Evolutionary conservation across 1,140 invertebrate genomes (phyloP).

Genomic region (Spodoptera frugiperda): DNA sequence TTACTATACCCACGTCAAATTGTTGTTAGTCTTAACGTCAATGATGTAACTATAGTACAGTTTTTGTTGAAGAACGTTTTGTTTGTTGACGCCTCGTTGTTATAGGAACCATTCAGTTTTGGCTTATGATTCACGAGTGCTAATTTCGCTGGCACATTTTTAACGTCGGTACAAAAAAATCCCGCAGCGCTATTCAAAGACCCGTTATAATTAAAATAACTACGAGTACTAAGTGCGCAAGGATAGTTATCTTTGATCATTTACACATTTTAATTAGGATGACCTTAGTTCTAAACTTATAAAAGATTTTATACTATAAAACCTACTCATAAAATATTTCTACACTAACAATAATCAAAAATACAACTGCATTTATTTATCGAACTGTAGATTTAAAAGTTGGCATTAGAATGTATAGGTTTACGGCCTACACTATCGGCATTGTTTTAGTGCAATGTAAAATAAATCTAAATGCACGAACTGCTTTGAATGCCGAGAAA

Average conservation of each 20-base stretch:
- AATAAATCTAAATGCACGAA: not conserved
- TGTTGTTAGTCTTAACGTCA: not conserved
- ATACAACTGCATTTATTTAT: too few relatives aligned
- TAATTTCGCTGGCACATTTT: slow-evolving; percentile 41
- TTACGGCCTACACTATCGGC: not conserved
- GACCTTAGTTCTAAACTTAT: too few relatives aligned
- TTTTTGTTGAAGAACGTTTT: slow-evolving; percentile 4
- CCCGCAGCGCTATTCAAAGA: not conserved
- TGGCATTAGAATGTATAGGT: not conserved
- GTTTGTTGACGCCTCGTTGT: slow-evolving; percentile 47
- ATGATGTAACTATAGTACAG: not conserved
- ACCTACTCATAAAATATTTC: too few relatives aligned
- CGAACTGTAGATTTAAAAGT: too few relatives aligned
- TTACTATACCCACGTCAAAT: not conserved
- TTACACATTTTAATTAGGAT: too few relatives aligned
- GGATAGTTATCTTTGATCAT: not conserved
- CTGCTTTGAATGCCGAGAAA: not conserved
- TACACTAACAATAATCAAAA: too few relatives aligned
- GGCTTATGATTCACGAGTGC: slow-evolving; percentile 36
- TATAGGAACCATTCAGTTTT: slow-evolving; percentile 47
- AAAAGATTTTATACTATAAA: too few relatives aligned
- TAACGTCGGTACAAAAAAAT: slow-evolving; percentile 12
- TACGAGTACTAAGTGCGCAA: not conserved
- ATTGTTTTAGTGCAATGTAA: not conserved
- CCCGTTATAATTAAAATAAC: not conserved